Evolutionary conservation across 2,797 vertebrate species (phyloP), one percentile per base, ranked within the genome.

Genomic region (Hippoglossus hippoglossus): DNA sequence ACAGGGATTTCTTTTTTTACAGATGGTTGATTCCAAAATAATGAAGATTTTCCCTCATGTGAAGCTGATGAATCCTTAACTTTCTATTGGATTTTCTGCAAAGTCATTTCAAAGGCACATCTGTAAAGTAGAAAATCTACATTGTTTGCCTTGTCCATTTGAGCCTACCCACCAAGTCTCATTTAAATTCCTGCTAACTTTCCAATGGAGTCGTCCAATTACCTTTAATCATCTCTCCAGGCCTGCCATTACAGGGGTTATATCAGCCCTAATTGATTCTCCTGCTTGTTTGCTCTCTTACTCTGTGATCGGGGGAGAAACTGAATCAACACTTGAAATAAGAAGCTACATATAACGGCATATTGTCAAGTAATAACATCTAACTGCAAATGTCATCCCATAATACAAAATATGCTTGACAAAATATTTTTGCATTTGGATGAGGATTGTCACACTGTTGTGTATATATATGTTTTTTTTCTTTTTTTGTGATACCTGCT

Each of bases 201-300:
- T 85, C 76, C 71, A 73, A 86, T 80, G 6, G 11, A 73, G 67
- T 80, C 81, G 26, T 68, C 75, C 55, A 84, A 77, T 84, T 75
- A 79, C 50, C 36, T 71, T 83, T 58, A 77, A 67, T 76, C 75
- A 82, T 86, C 67, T 84, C 70, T 84, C 46, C 70, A 64, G 79
- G 64, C 77, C 63, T 71, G 67, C 70, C 59, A 70, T 81, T 74
- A 55, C 59, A 57, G 49, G 56, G 71, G 59, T 82, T 71, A 62
- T 71, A 75, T 86, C 63, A 80, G 56, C 55, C 54, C 16, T 82
- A 82, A 87, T 82, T 76, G 67, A 88, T 84, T 90, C 63, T 62
- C 63, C 46, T 67, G 73, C 53, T 55, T 74, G 56, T 77, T 47
- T 73, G 69, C 52, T 58, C 19, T 61, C 7, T 73, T 58, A 26